These are phyloP conservation scores for Listrodromus nycthemerus DNA, from an alignment of 2,888 invertebrate species.

Conservation along the genomic window DNA sequence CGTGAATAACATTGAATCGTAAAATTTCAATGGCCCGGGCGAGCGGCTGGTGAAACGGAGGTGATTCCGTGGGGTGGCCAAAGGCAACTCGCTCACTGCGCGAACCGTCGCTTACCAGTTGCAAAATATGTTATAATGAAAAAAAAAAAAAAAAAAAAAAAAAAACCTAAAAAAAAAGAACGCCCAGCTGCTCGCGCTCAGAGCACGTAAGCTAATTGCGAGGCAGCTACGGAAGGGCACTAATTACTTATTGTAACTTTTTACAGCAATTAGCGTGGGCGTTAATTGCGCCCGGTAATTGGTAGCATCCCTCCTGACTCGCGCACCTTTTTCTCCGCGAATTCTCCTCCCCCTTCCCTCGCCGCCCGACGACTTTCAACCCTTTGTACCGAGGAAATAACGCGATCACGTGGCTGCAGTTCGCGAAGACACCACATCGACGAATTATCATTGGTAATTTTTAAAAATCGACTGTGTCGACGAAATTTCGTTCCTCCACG, in stretches of 20 bases:
- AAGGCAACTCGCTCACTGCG: constrained; percentile 61
- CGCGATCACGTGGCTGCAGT: constrained; percentile 54
- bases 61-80: constrained; percentile 50
- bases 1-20: constrained; percentile 6
- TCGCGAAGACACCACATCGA: constrained; percentile 2
- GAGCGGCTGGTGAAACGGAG: constrained; percentile 7
- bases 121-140: constrained; percentile 74
- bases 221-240: constrained; percentile 75
- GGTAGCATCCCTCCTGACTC: constrained; percentile 71
- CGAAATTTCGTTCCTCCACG: not conserved
- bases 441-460: not conserved
- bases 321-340: constrained; percentile 27
- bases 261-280: constrained; percentile 76
- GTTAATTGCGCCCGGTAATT: constrained; percentile 80
- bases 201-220: constrained; percentile 78
- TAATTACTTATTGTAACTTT: constrained; percentile 82
- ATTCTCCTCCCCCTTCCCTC: constrained; percentile 31
- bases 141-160: constrained; percentile 63
- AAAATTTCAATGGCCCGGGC: not conserved
- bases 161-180: constrained; percentile 69
- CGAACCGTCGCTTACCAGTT: constrained; percentile 63
- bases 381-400: constrained; percentile 56
- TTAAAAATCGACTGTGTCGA: not conserved
- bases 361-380: constrained; percentile 49
- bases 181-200: constrained; percentile 70